phyloP scores from a whole-genome alignment of 23 tunicate species.

The Oikopleura albicans region DNA sequence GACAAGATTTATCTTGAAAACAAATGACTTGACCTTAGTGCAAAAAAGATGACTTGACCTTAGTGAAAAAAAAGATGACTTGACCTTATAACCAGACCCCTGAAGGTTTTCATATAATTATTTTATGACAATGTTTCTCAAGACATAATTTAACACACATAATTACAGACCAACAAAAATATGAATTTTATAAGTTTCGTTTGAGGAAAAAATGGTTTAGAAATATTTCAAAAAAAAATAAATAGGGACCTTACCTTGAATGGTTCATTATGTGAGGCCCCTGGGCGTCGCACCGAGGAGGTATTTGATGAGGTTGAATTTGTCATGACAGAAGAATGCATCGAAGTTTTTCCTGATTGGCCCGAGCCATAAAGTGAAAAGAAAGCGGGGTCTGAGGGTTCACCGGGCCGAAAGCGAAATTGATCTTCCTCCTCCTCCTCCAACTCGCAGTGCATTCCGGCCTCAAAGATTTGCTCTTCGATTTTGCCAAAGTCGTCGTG shows the following conservation, averaged over 20 bases:
- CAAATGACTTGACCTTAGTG: too few relatives aligned
- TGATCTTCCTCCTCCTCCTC: neutral
- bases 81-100: too few relatives aligned
- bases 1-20: too few relatives aligned
- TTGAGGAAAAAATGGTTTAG: too few relatives aligned
- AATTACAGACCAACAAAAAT: too few relatives aligned
- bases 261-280: too few relatives aligned
- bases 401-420: neutral
- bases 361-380: constrained; percentile 1
- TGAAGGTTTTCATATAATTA: neutral
- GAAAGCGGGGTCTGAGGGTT: neutral
- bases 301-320: neutral
- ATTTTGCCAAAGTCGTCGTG: neutral
- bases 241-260: too few relatives aligned
- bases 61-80: too few relatives aligned
- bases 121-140: neutral
- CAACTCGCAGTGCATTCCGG: neutral
- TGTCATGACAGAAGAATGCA: neutral
- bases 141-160: neutral
- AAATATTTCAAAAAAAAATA: too few relatives aligned
- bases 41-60: too few relatives aligned
- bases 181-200: too few relatives aligned
- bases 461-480: constrained; percentile 14
- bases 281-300: neutral
- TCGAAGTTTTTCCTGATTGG: neutral